Evolutionary conservation across 2,888 invertebrate genomes (phyloP).

Genomic region (Uropetala carovei): DNA sequence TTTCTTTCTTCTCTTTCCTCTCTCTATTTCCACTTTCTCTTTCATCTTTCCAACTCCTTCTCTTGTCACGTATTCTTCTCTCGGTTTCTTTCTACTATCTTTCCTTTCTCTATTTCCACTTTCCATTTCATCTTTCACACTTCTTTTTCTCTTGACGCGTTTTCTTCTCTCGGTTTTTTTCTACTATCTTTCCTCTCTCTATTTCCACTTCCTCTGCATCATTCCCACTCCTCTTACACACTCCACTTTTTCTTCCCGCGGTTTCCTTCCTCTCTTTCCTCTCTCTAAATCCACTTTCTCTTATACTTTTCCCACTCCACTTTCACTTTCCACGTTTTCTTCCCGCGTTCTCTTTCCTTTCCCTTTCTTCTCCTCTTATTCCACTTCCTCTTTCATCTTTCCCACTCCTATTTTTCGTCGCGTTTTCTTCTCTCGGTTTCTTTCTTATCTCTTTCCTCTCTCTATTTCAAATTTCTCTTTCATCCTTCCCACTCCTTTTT

Average conservation of each 20-base stretch:
- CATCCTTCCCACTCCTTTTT: neutral
- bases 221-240: neutral
- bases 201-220: neutral
- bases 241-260: neutral
- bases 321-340: too few relatives aligned
- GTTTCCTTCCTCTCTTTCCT: neutral
- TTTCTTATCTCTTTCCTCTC: neutral
- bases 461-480: neutral
- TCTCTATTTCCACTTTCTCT: neutral
- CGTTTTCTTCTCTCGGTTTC: neutral
- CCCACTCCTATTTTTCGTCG: neutral
- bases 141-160: neutral
- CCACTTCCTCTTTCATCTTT: neutral
- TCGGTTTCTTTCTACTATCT: too few relatives aligned
- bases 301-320: neutral
- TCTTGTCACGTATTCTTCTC: too few relatives aligned
- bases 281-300: too few relatives aligned
- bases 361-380: neutral
- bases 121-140: neutral
- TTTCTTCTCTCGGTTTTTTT: neutral
- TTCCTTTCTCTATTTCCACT: neutral
- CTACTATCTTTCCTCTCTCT: neutral
- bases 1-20: neutral
- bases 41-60: neutral
- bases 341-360: neutral